phyloP scores from a whole-genome alignment of 2,888 invertebrate species.

The Resseliella maxima region DNA sequence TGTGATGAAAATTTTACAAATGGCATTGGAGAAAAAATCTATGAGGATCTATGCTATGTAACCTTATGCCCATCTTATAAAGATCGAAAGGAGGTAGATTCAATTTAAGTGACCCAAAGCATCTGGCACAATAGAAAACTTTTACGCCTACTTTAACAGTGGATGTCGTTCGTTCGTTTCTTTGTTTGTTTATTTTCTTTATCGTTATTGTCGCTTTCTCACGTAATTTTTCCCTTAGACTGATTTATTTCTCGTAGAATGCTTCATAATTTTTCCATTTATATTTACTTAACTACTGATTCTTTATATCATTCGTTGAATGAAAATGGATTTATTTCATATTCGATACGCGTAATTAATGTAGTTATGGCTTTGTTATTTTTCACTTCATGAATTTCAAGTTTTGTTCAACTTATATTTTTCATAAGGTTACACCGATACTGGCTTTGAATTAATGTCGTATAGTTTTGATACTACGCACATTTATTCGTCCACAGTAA shows the following conservation, averaged over 20 bases:
- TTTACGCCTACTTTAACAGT: not conserved
- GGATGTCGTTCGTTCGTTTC: not conserved
- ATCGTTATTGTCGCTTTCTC: not conserved
- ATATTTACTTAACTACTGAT: no score
- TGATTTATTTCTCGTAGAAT: no score
- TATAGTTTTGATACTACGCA: not conserved
- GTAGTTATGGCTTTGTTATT: not conserved
- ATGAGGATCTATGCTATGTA: slow-evolving; percentile 89
- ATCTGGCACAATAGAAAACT: not conserved
- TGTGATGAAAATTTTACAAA: slow-evolving; percentile 53
- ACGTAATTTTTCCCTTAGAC: no score
- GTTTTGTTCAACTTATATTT: no score
- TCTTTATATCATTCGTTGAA: no score
- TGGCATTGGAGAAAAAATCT: slow-evolving; percentile 80
- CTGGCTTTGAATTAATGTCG: no score
- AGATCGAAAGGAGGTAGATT: not conserved
- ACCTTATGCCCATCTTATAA: no score
- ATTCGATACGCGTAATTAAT: not conserved
- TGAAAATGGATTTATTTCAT: not conserved
- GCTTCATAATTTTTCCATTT: no score
- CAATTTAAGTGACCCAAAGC: not conserved
- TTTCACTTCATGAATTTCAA: no score
- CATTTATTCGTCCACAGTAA: not conserved
- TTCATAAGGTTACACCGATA: no score
- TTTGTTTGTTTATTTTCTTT: not conserved